phyloP scores from a whole-genome alignment of 2,888 invertebrate species.

The Standfussiana lucernea region DNA sequence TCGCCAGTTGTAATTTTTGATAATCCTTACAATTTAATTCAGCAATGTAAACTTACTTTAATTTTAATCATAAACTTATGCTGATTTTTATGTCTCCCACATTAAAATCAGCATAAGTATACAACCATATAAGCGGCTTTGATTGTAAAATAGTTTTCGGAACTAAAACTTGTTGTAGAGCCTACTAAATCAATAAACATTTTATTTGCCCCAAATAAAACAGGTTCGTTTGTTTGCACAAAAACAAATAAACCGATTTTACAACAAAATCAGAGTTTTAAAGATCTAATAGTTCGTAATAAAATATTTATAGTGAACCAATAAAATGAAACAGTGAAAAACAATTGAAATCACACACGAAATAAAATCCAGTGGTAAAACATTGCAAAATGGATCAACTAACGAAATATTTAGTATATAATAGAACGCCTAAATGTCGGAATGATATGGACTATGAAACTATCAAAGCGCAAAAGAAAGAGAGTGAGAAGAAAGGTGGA shows the following conservation, averaged over 20 bases:
- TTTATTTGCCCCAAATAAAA: conserved; percentile 17
- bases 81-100: too few species aligned
- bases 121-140: not conserved
- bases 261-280: conserved; percentile 9
- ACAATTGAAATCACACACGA: conserved; percentile 5
- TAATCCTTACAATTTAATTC: not conserved
- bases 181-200: conserved; percentile 18
- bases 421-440: conserved; percentile 82
- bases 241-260: not conserved
- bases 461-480: conserved; percentile 78
- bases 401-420: conserved; percentile 84
- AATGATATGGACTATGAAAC: conserved; percentile 82
- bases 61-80: not conserved
- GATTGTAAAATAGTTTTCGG: not conserved
- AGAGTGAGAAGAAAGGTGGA: conserved; percentile 66
- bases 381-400: conserved; percentile 80
- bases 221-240: not conserved
- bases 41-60: not conserved
- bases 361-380: conserved; percentile 28
- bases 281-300: conserved; percentile 1
- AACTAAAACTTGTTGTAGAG: not conserved
- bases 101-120: not conserved
- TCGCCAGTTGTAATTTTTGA: not conserved
- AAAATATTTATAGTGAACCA: conserved; percentile 15
- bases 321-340: conserved; percentile 32